Evolutionary conservation across 2,888 invertebrate species (phyloP).

Genomic region (Heliconius ethilla): DNA sequence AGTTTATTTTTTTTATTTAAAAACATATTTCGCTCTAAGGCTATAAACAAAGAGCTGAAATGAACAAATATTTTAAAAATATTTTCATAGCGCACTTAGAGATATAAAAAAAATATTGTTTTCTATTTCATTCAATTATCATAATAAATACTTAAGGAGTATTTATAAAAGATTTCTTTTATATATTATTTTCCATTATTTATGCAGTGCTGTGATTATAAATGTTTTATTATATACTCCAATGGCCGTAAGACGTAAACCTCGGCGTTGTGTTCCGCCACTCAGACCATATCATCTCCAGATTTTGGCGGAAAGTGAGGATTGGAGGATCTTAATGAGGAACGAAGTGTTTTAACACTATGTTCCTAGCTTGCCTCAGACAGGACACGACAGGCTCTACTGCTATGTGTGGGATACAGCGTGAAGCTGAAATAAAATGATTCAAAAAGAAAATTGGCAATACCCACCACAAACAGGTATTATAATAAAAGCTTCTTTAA

Average conservation of each 20-base stretch:
- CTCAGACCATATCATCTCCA: background rate
- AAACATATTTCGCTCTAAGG: background rate
- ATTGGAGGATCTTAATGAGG: background rate
- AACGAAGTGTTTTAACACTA: background rate
- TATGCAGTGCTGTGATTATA: no score
- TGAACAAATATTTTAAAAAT: background rate
- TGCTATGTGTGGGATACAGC: background rate
- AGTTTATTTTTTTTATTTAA: background rate
- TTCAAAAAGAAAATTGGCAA: background rate
- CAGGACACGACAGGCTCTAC: no score
- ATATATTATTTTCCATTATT: no score
- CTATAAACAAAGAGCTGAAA: background rate
- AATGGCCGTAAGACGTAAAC: no score
- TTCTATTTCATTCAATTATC: background rate
- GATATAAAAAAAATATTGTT: background rate
- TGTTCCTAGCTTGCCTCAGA: background rate
- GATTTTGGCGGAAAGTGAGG: background rate
- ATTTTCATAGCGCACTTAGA: background rate
- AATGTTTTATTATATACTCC: no score
- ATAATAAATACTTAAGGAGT: background rate
- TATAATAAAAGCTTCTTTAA: conserved; percentile 1
- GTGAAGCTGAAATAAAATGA: background rate
- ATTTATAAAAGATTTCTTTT: background rate
- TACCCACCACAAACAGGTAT: background rate
- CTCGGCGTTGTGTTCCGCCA: background rate